Evolutionary conservation across 1,140 invertebrate species (phyloP).

Genomic region (Psilanteris sp.): DNA sequence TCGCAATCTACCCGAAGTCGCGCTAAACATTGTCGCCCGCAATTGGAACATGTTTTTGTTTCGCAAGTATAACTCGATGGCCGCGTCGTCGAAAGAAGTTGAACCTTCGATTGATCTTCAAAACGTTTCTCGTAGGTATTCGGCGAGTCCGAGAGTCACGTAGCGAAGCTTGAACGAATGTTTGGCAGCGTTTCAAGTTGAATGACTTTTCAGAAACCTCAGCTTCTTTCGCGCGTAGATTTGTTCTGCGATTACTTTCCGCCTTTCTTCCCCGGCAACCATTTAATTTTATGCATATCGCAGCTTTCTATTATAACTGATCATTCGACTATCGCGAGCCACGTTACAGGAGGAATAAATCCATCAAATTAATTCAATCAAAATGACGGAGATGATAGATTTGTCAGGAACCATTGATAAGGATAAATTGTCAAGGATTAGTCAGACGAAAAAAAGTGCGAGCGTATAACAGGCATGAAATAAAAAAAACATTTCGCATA

Average conservation of each 20-base stretch:
- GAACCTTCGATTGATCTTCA: conserved; percentile 40
- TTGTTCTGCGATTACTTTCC: conserved; percentile 43
- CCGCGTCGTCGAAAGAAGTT: conserved; percentile 4
- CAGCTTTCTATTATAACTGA: conserved; percentile 19
- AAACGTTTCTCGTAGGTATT: conserved; percentile 24
- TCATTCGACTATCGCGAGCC: no score
- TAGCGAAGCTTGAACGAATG: conserved; percentile 18
- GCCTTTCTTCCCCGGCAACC: conserved; percentile 21
- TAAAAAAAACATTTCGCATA: no score
- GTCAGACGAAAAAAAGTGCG: no score
- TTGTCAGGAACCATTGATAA: no score
- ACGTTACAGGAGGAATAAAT: no score
- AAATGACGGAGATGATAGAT: no score
- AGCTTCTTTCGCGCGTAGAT: conserved; percentile 53
- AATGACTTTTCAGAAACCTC: conserved; percentile 59
- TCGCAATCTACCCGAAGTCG: not conserved
- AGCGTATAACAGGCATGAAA: no score
- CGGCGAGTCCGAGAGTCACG: conserved; percentile 29
- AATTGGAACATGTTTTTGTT: conserved; percentile 35
- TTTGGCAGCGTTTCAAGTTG: conserved; percentile 58
- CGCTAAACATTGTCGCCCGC: conserved; percentile 10
- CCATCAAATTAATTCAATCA: no score
- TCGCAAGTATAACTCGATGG: conserved; percentile 1
- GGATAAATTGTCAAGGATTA: no score
- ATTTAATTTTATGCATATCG: conserved; percentile 50